Evolutionary conservation across 2,888 invertebrate species (phyloP), one percentile per base, ranked within the genome.

Genomic region (Pristionchus arcanus): DNA sequence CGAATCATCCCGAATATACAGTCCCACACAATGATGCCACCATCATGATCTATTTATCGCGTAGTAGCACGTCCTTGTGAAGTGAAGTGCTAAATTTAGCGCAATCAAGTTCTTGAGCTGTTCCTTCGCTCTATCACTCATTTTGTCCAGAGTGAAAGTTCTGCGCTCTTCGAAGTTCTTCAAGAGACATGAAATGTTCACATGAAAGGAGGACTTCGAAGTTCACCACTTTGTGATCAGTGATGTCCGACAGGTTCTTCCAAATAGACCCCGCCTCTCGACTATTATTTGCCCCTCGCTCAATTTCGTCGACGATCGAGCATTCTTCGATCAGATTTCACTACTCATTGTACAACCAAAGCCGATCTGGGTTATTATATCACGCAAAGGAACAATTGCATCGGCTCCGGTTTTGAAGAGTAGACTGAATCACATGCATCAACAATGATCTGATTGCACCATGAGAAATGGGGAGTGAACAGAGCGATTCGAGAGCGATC

Each of bases 151-250:
- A 7, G 66, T 25, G 66, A 66, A 1, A 66, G 25, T 3, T 49
- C 42, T n/a, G 15, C 16, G 63, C 63, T 63, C n/a, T 21, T 63
- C 11, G n/a, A 21, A 21, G 63, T 25, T 63, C 63, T 63, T 63
- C 63, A n/a, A 63, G 42, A n/a, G 63, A 63, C 63, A n/a, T n/a
- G 42, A n/a, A n/a, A 63, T n/a, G 63, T 63, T 63, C 63, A n/a
- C n/a, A 63, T 63, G 63, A 63, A 63, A 63, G 63, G n/a, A n/a
- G 5, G 63, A 63, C 25, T 63, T 63, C 63, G n/a, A 63, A n/a
- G 63, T 5, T 25, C 25, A 25, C 9, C n/a, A n/a, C 55, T n/a
- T 25, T n/a, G 63, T n/a, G 63, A 63, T 63, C n/a, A 25, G n/a
- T 63, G 63, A 63, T 63, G 63, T 63, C 21, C 59, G 63, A 63